Conservation (phyloP, 2,113 vertebrate species). For the Heterotis niloticus region DNA sequence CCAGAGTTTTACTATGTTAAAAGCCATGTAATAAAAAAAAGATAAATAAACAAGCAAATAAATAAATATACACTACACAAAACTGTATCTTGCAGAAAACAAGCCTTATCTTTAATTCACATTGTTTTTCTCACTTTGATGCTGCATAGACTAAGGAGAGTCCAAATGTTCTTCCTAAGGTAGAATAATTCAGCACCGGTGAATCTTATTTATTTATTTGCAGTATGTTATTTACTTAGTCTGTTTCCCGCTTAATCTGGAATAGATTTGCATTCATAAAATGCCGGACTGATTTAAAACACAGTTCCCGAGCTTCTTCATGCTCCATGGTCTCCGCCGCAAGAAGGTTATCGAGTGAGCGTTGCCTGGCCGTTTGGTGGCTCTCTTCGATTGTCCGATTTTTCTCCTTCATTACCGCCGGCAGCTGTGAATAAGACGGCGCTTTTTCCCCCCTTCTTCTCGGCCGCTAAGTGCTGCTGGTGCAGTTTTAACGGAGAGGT, state of each 20-base stretch:
- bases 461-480: conserved; percentile 88
- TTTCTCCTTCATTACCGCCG: conserved; percentile 69
- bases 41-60: too few species aligned
- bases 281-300: neutral
- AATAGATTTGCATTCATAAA: neutral
- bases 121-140: too few species aligned
- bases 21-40: too few species aligned
- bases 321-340: conserved; percentile 36
- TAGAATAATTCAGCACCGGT: neutral
- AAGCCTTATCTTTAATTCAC: too few species aligned
- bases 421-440: conserved; percentile 77
- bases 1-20: too few species aligned
- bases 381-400: conserved; percentile 65
- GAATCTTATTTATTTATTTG: neutral
- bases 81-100: too few species aligned
- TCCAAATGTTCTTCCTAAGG: too few species aligned
- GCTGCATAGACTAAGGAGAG: too few species aligned
- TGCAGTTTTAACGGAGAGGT: conserved; percentile 76
- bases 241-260: neutral
- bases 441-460: conserved; percentile 51
- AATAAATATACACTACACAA: too few species aligned
- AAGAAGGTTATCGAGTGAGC: conserved; percentile 67
- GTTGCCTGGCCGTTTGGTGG: conserved; percentile 60
- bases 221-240: neutral
- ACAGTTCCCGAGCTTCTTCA: neutral